Base-by-base conservation (phyloP, 2,888 invertebrate species). In the Eulithis prunata region DNA sequence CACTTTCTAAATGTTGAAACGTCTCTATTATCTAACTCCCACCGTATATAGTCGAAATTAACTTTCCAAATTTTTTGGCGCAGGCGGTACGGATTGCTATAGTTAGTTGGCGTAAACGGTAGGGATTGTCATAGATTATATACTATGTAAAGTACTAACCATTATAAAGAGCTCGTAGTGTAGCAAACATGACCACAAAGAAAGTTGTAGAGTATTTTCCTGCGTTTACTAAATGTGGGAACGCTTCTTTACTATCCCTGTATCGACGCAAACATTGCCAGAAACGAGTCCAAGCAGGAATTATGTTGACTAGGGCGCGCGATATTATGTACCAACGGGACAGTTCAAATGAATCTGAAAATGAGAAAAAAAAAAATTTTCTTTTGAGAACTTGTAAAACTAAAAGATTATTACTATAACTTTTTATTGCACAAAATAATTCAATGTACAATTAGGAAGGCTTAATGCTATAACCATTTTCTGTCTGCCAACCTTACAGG, bases 201-300 rank as follows among this genome's bases (percentile, higher is more conserved):
- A 99, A 99, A 0, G 99, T 98, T 0, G 99, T 98, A 0, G 98
- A 97, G 87, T 99, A 99, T 92, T 99, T 99, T 63, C 98, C 98
- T 2, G 99, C 99, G 90, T 99, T 99, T 2, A 97, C 98, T 62
- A 99, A 94, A 94, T 99, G 99, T 0, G 99, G 99, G 91, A 98
- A 98, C 0, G 97, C 97, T 83, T 98, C 98, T 73, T 95, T 95
- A 0, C 98, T 97, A 89, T 99, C 99, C 0, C 98, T 94, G 89
- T 99, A 99, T 70, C 99, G 96, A 0, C 99, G 94, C 62, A 99
- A 88, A 79, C 99, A 99, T 87, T 99, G 99, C 61, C 98, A 98
- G 91, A 99, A 99, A 41, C 99, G 96, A 73, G 98, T 98, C 98
- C 99, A 99, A 0, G 99, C 99, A 0, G 99, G 99, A 28, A 99